Evolutionary conservation across 2,888 invertebrate genomes (phyloP).

Genomic region (Pyrochroa serraticornis): DNA sequence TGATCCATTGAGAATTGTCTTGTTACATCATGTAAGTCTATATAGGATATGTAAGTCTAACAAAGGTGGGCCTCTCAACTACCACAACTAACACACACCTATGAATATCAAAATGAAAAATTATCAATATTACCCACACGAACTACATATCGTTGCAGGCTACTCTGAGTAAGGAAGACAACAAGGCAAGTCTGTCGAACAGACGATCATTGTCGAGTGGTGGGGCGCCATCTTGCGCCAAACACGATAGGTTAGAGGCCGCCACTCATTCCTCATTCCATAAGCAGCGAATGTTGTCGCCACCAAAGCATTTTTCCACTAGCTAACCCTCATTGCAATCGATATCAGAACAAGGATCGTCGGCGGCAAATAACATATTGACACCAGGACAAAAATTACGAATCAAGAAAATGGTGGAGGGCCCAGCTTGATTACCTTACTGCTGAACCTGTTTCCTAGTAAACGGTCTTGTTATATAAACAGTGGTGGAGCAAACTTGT

Average conservation of each 20-base stretch:
- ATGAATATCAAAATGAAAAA: constrained; percentile 19
- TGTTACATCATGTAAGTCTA: constrained; percentile 29
- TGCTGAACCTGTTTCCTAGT: too few species aligned
- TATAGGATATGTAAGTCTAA: constrained; percentile 39
- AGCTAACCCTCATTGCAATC: too few species aligned
- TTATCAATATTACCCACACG: constrained; percentile 23
- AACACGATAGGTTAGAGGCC: not conserved
- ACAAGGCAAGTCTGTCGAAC: constrained; percentile 50
- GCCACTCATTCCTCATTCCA: too few species aligned
- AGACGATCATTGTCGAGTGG: constrained; percentile 20
- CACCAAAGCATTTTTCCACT: not conserved
- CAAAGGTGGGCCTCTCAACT: constrained; percentile 40
- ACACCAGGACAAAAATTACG: too few species aligned
- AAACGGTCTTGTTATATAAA: too few species aligned
- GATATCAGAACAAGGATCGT: too few species aligned
- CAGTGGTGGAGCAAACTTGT: too few species aligned
- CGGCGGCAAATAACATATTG: too few species aligned
- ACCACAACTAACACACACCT: constrained; percentile 29
- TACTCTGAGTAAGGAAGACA: constrained; percentile 51
- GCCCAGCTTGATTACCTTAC: too few species aligned
- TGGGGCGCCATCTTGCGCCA: constrained; percentile 4
- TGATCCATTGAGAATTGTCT: constrained; percentile 36
- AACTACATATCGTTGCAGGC: constrained; percentile 30
- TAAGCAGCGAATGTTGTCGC: not conserved
- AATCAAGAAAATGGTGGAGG: too few species aligned